Base-by-base conservation (phyloP, 2,113 vertebrate species). In the Bubo bubo region DNA sequence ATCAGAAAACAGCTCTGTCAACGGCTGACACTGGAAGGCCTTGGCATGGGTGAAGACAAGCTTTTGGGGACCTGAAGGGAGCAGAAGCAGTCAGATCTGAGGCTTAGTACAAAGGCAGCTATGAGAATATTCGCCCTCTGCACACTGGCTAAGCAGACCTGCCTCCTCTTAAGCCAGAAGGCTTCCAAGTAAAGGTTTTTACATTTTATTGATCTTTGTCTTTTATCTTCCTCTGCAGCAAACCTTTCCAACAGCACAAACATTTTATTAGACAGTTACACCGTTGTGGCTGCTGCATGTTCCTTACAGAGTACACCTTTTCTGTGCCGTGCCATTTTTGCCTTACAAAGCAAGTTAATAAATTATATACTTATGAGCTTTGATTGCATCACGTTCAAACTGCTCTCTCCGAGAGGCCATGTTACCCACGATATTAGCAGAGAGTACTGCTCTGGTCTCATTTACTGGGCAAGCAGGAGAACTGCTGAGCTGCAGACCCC, bases 151-250 rank as follows among this genome's bases (percentile, higher is more conserved):
- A 13, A 76, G 84, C 70, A 84, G 68, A 45, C 49, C 49, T 16
- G 27, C 50, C 77, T 94, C 70, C 53, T 87, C 66, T 66, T 70
- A 94, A 93, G 89, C 79, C 77, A 94, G 73, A 91, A 87, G n/a
- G 75, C 49, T 89, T 85, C 80, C 70, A 86, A 79, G 84, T 32
- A 66, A 94, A 94, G 76, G 50, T 70, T 93, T 96, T 96, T 96
- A 90, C 87, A 80, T 94, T 94, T 94, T 85, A 94, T 94, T 95
- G 91, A 96, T 94, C 91, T 95, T 85, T 73, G 93, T 76, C 89
- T 97, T 96, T 95, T 95, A 95, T 94, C 66, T 94, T 80, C 47
- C 91, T 91, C 91, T 91, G 87, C 93, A 94, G 93, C 71, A 91
- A 96, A 85, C 71, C 93, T 70, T 94, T 96, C 73, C 53, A 79